Conservation (phyloP, 2,113 vertebrate genomes). For the Stegastes partitus region DNA sequence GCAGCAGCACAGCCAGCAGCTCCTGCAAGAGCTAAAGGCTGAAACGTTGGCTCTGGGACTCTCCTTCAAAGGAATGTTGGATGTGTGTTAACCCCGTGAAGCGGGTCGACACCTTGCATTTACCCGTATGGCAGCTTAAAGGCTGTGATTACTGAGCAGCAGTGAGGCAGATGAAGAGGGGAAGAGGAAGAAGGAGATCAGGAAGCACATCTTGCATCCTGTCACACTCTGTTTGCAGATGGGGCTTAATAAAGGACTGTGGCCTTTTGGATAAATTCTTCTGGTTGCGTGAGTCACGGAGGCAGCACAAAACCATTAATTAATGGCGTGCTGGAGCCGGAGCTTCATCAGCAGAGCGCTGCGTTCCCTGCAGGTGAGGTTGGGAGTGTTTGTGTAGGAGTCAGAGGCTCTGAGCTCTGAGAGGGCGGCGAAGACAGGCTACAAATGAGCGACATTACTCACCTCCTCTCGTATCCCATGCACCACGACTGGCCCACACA, state of each 20-base stretch:
- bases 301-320: constrained; percentile 37
- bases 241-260: constrained; percentile 21
- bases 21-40: constrained; percentile 20
- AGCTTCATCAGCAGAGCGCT: constrained; percentile 32
- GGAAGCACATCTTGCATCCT: constrained; percentile 28
- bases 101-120: constrained; percentile 71
- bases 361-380: constrained; percentile 53
- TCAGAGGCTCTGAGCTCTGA: constrained; percentile 22
- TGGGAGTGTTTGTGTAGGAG: constrained; percentile 38
- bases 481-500: constrained; percentile 90
- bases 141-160: constrained; percentile 62
- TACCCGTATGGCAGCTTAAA: constrained; percentile 60
- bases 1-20: constrained; percentile 44
- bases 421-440: constrained; percentile 13
- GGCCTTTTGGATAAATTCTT: constrained; percentile 33
- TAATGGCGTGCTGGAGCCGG: constrained; percentile 27
- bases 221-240: constrained; percentile 32
- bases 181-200: constrained; percentile 40
- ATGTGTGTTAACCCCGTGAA: constrained; percentile 30
- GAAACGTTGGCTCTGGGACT: constrained; percentile 37
- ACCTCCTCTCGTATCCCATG: constrained; percentile 89
- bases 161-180: constrained; percentile 26
- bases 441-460: constrained; percentile 61
- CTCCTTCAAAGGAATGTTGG: constrained; percentile 60
- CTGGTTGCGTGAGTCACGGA: constrained; percentile 39